Evolutionary conservation across 2,797 vertebrate species (phyloP).

Genomic region (Gymnopithys bicolor): DNA sequence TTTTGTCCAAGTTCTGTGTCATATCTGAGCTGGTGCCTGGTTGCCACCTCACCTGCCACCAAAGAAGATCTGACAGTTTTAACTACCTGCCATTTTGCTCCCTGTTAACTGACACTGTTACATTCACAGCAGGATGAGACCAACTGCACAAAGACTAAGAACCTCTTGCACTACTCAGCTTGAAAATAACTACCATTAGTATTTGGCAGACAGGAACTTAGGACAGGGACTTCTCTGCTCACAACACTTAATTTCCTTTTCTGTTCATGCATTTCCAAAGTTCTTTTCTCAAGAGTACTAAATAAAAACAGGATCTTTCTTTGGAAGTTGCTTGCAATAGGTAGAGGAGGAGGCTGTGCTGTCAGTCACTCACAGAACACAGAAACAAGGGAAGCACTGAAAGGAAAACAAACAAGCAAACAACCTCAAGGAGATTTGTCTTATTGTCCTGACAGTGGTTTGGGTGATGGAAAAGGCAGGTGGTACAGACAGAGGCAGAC

Average conservation of each 20-base stretch:
- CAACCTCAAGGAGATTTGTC: neutral
- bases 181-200: neutral
- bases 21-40: neutral
- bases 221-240: neutral
- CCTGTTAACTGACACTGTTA: neutral
- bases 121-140: neutral
- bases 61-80: neutral
- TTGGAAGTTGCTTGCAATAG: neutral
- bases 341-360: neutral
- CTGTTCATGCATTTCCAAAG: neutral
- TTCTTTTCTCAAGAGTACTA: neutral
- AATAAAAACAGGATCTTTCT: neutral
- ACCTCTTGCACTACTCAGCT: neutral
- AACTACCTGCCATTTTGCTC: neutral
- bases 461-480: neutral
- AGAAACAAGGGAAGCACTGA: neutral
- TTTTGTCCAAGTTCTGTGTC: neutral
- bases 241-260: neutral
- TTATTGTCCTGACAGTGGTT: neutral
- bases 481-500: neutral
- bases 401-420: neutral
- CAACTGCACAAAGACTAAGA: neutral
- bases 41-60: neutral
- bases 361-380: neutral
- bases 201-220: neutral